Evolutionary conservation across 2,797 vertebrate genomes (phyloP).

Genomic region (Knipowitschia caucasica): DNA sequence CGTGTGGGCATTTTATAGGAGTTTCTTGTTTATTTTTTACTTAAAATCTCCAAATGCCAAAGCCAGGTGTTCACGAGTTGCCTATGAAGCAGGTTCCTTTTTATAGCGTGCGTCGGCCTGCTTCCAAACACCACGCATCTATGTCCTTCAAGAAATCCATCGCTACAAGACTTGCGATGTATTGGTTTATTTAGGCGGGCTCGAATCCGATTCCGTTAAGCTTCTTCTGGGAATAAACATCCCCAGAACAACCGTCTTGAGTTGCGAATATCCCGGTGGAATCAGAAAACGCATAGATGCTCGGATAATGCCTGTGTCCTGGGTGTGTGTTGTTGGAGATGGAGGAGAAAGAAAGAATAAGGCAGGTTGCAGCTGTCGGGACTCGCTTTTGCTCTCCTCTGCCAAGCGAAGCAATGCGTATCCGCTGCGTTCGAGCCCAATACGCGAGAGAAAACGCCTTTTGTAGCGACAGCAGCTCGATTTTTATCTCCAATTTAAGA

Average conservation of each 20-base stretch:
- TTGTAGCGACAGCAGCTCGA: conserved; percentile 61
- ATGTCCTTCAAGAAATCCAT: conserved; percentile 73
- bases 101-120: conserved; percentile 55
- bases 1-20: conserved; percentile 27
- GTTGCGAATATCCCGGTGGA: not conserved
- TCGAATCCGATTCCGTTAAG: conserved; percentile 6
- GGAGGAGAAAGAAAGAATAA: conserved; percentile 5
- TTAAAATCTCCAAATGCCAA: conserved; percentile 41
- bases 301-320: not conserved
- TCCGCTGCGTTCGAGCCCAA: conserved; percentile 58
- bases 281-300: conserved; percentile 4
- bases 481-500: conserved; percentile 33
- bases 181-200: conserved; percentile 32
- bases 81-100: conserved; percentile 56
- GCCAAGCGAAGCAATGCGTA: conserved; percentile 65
- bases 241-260: not conserved
- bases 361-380: conserved; percentile 59
- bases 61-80: conserved; percentile 60
- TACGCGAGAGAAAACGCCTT: conserved; percentile 75
- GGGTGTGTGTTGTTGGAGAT: conserved; percentile 36
- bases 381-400: conserved; percentile 47
- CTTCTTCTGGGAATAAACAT: not conserved
- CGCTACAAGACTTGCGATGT: conserved; percentile 35
- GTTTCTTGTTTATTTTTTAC: not conserved
- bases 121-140: conserved; percentile 46